Evolutionary conservation across 1,140 invertebrate species (phyloP).

Genomic region (Tetranychus urticae): DNA sequence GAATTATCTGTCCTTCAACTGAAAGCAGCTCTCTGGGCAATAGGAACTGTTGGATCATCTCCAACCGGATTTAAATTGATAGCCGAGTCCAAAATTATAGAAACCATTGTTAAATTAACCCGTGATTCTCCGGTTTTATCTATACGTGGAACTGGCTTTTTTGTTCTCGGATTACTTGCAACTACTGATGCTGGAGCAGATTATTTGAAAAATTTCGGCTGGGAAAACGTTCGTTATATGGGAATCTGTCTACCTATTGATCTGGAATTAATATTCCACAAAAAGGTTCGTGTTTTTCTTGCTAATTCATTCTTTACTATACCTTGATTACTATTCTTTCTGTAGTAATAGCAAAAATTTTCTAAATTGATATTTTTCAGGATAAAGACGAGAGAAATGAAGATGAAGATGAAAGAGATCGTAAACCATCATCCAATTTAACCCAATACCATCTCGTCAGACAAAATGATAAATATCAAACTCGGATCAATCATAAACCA

Average conservation of each 20-base stretch:
- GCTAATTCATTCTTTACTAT: too few relatives aligned
- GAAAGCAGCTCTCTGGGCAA: conserved; percentile 69
- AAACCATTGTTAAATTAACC: conserved; percentile 38
- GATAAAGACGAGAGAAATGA: neutral
- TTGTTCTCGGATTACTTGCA: conserved; percentile 54
- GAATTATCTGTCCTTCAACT: conserved; percentile 25
- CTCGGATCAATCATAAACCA: neutral
- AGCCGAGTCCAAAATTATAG: conserved; percentile 31
- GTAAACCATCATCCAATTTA: too few relatives aligned
- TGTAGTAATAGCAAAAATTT: too few relatives aligned
- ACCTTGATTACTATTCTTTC: too few relatives aligned
- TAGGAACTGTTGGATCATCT: conserved; percentile 56
- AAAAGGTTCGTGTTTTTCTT: conserved; percentile 1
- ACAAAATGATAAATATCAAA: neutral
- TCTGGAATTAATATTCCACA: conserved; percentile 4
- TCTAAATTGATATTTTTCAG: neutral
- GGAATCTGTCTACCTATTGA: conserved; percentile 11
- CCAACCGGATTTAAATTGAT: conserved; percentile 43
- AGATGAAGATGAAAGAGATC: neutral
- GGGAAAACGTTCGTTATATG: conserved; percentile 18
- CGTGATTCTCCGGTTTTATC: conserved; percentile 55
- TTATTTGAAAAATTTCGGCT: conserved; percentile 41
- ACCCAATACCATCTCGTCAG: too few relatives aligned
- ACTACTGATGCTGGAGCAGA: conserved; percentile 56
- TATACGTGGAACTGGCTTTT: conserved; percentile 60